Conservation (phyloP, 2,888 invertebrate genomes). For the Ethmia dodecea region DNA sequence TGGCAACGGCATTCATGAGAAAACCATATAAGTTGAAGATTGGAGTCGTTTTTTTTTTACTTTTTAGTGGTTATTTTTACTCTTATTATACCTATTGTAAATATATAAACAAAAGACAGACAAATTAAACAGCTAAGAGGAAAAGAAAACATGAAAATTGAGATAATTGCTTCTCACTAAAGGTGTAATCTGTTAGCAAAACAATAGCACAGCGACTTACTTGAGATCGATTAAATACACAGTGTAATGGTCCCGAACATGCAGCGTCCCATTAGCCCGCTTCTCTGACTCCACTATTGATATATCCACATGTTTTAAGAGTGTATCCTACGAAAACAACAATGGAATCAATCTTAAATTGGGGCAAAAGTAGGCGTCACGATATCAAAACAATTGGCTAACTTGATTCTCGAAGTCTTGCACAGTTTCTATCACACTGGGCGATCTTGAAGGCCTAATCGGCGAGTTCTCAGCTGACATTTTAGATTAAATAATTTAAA, state of each 20-base stretch:
- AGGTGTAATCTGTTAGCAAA: slow-evolving; percentile 33
- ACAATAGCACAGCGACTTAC: slow-evolving; percentile 68
- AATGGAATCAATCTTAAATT: slow-evolving; percentile 16
- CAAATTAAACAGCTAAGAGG: no score
- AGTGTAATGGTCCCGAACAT: slow-evolving; percentile 86
- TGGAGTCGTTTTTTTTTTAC: no score
- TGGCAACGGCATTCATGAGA: no score
- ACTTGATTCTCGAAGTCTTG: slow-evolving; percentile 63
- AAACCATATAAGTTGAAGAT: no score
- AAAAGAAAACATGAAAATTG: slow-evolving; percentile 13
- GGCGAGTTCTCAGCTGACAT: slow-evolving; percentile 56
- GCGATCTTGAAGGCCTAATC: slow-evolving; percentile 44
- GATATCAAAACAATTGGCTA: slow-evolving; percentile 23
- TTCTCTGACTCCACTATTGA: slow-evolving; percentile 87
- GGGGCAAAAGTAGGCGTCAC: slow-evolving; percentile 49
- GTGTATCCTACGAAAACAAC: slow-evolving; percentile 75
- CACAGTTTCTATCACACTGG: slow-evolving; percentile 46
- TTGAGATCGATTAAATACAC: slow-evolving; percentile 88
- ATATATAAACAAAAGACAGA: no score
- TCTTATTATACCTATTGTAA: no score
- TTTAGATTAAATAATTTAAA: no score
- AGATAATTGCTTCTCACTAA: slow-evolving; percentile 28
- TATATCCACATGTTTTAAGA: slow-evolving; percentile 85
- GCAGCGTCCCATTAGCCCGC: slow-evolving; percentile 84
- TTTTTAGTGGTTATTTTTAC: no score